Evolutionary conservation across 2,113 vertebrate species (phyloP).

Genomic region (Prinia subflava): DNA sequence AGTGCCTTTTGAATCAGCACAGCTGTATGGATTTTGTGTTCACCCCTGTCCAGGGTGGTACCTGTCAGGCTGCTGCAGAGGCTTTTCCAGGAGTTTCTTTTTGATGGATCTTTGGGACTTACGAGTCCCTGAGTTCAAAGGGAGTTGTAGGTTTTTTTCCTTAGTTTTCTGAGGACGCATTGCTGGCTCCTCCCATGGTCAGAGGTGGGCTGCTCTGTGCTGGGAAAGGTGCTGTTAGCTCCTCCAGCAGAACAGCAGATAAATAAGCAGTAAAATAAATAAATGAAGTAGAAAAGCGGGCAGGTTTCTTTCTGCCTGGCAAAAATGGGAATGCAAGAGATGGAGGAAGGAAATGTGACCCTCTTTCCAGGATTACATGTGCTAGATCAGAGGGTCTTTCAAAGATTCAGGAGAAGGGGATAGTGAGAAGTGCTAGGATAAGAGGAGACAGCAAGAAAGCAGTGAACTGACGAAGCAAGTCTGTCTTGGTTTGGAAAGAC

Average conservation of each 20-base stretch:
- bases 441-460: neutral
- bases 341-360: neutral
- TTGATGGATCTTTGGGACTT: neutral
- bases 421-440: neutral
- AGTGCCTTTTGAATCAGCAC: neutral
- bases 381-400: neutral
- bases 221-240: neutral
- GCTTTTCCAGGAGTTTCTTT: neutral
- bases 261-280: neutral
- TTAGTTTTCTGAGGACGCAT: neutral
- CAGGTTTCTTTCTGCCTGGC: neutral
- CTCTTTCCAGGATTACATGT: neutral
- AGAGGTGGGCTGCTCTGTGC: neutral
- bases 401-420: neutral
- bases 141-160: neutral
- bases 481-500: too few relatives aligned
- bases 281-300: neutral
- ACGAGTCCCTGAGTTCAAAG: neutral
- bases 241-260: neutral
- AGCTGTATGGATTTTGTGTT: neutral
- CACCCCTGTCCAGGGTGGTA: accelerated
- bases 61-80: neutral
- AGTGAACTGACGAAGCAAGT: neutral
- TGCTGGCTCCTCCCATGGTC: neutral
- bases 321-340: neutral